These are phyloP conservation scores for Polyommatus icarus DNA, from an alignment of 2,888 invertebrate genomes.

Conservation along the genomic window DNA sequence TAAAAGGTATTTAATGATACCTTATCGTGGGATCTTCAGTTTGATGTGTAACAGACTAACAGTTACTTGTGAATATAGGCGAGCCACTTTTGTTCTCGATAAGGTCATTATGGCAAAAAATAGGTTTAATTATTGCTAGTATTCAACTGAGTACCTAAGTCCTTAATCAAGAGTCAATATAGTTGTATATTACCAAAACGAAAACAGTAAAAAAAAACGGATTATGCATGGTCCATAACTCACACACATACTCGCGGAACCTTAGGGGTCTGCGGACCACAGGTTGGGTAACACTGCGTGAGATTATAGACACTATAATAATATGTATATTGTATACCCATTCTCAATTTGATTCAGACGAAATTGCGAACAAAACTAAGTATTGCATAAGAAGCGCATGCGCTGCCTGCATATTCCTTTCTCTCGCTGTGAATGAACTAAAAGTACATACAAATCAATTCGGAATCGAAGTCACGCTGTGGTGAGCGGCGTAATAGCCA, in stretches of 20 bases:
- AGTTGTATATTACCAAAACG: no score
- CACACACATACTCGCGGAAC: no score
- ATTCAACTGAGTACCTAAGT: neutral
- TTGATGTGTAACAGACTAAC: neutral
- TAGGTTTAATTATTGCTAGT: neutral
- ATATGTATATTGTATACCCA: no score
- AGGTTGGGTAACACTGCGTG: no score
- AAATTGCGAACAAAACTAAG: neutral
- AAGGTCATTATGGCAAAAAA: neutral
- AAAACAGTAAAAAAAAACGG: no score
- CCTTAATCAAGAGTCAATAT: neutral
- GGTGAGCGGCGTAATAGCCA: neutral
- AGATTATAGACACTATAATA: no score
- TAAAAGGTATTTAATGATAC: conserved; percentile 13
- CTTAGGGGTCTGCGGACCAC: no score
- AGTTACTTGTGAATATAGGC: conserved; percentile 12
- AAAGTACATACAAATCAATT: conserved; percentile 16
- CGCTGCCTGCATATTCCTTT: neutral
- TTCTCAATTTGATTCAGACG: neutral
- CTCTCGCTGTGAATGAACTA: conserved; percentile 16
- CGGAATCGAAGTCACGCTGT: neutral
- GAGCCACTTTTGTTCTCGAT: conserved; percentile 14
- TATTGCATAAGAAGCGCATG: neutral
- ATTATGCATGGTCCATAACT: no score
- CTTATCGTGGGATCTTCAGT: neutral